These are phyloP conservation scores for Capreolus pygargus DNA, from an alignment of 2,113 vertebrate genomes.

Conservation along the genomic window DNA sequence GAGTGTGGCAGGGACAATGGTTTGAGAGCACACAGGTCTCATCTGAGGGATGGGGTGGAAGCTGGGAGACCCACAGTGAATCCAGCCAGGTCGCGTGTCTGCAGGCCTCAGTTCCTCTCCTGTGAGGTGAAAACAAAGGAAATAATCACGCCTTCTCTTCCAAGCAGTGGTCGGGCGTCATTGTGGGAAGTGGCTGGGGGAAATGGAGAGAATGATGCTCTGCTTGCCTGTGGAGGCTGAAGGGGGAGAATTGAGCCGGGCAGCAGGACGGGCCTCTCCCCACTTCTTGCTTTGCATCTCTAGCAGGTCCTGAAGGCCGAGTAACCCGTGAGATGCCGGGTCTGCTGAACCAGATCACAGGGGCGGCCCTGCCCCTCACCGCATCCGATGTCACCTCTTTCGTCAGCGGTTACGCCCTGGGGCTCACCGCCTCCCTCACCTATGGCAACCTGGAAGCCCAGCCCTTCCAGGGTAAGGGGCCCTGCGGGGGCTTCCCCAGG, in stretches of 20 bases:
- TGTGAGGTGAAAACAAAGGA: neutral
- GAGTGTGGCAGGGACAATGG: too few species aligned
- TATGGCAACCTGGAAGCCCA: constrained; percentile 93
- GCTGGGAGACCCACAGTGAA: neutral
- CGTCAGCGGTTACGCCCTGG: constrained; percentile 92
- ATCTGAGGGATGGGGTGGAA: neutral
- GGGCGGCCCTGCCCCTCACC: constrained; percentile 86
- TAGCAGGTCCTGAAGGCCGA: constrained; percentile 9
- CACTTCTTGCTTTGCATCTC: neutral
- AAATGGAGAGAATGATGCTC: neutral
- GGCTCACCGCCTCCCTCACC: constrained; percentile 93
- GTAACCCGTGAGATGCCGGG: constrained; percentile 87
- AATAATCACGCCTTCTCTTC: neutral
- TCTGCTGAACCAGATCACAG: constrained; percentile 87
- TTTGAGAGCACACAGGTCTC: neutral
- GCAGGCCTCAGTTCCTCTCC: neutral
- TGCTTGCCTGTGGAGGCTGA: neutral
- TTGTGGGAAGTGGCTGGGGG: fast-evolving
- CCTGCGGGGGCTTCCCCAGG: fast-evolving
- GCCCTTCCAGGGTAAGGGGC: constrained; percentile 89
- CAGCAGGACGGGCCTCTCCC: neutral
- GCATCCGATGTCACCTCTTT: constrained; percentile 91
- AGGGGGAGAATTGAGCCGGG: neutral
- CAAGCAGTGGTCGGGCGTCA: fast-evolving
- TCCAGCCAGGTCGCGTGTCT: neutral